Conservation (phyloP, 2,797 vertebrate genomes). For the Triplophysa yarkandensis region DNA sequence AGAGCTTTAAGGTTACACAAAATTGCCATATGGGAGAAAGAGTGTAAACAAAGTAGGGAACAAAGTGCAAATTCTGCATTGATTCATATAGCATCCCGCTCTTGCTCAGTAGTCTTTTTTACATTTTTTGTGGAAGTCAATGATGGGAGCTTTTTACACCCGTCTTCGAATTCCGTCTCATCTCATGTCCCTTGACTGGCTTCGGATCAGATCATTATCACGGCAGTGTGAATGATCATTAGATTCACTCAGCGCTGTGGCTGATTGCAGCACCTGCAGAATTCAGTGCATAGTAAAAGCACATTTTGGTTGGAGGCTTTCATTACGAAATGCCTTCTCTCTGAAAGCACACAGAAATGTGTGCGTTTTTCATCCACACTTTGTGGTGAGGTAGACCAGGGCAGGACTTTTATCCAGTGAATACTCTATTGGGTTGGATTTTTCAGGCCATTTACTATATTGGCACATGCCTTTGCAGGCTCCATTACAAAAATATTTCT, state of each 20-base stretch:
- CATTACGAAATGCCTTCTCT: conserved; percentile 30
- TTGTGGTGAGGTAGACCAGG: not conserved
- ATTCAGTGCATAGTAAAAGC: conserved; percentile 44
- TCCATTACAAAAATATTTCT: not conserved
- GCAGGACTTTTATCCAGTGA: not conserved
- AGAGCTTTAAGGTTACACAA: not conserved
- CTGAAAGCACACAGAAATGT: conserved; percentile 14
- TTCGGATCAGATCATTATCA: conserved; percentile 62
- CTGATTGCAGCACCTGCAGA: conserved; percentile 64
- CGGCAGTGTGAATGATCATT: conserved; percentile 63
- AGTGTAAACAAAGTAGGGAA: not conserved
- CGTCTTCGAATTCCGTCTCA: conserved; percentile 57
- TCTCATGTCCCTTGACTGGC: conserved; percentile 58
- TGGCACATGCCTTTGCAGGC: not conserved
- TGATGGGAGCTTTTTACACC: conserved; percentile 56
- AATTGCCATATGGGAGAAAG: not conserved
- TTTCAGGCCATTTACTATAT: not conserved
- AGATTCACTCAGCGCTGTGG: conserved; percentile 47
- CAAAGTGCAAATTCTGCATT: conserved; percentile 5
- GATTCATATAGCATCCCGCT: not conserved
- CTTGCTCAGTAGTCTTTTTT: not conserved
- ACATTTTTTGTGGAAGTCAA: conserved; percentile 30
- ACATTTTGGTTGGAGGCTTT: conserved; percentile 48
- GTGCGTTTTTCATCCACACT: not conserved
- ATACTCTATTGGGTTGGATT: not conserved